These are phyloP conservation scores for Clarias macrocephalus DNA, from an alignment of 2,113 vertebrate species.

Conservation along the genomic window DNA sequence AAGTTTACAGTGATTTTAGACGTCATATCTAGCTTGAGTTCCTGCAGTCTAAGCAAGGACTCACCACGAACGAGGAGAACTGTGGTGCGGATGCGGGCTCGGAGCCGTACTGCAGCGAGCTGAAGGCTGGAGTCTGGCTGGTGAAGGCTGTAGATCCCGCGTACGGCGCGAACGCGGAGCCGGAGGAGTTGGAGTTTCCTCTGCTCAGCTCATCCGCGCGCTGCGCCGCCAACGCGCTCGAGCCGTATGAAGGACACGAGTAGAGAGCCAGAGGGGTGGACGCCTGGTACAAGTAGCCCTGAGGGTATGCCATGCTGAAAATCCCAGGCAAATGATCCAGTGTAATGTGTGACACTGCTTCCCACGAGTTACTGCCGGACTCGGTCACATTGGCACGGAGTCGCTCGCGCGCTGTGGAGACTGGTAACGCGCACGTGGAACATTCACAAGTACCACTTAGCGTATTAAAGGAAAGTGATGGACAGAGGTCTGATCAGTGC, in stretches of 20 bases:
- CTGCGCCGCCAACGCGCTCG: slow-evolving; percentile 84
- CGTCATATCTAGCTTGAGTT: neutral
- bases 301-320: slow-evolving; percentile 90
- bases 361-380: slow-evolving; percentile 24
- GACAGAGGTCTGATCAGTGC: neutral
- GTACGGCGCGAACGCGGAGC: slow-evolving; percentile 93
- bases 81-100: slow-evolving; percentile 82
- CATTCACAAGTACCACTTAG: slow-evolving; percentile 14
- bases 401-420: neutral
- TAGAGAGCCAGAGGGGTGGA: slow-evolving; percentile 87
- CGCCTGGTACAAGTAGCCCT: slow-evolving; percentile 92
- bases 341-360: slow-evolving; percentile 18
- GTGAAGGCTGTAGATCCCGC: slow-evolving; percentile 83
- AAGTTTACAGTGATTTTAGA: neutral
- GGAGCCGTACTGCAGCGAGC: slow-evolving; percentile 83
- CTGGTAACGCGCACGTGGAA: slow-evolving; percentile 16
- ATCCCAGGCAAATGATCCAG: slow-evolving; percentile 21
- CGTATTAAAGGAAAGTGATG: neutral
- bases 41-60: slow-evolving; percentile 43
- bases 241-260: slow-evolving; percentile 86
- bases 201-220: slow-evolving; percentile 88
- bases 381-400: slow-evolving; percentile 35
- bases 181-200: slow-evolving; percentile 69
- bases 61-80: slow-evolving; percentile 90
- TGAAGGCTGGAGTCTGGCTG: slow-evolving; percentile 84